Evolutionary conservation across 2,888 invertebrate genomes (phyloP).

Genomic region (Lissonota sp.): DNA sequence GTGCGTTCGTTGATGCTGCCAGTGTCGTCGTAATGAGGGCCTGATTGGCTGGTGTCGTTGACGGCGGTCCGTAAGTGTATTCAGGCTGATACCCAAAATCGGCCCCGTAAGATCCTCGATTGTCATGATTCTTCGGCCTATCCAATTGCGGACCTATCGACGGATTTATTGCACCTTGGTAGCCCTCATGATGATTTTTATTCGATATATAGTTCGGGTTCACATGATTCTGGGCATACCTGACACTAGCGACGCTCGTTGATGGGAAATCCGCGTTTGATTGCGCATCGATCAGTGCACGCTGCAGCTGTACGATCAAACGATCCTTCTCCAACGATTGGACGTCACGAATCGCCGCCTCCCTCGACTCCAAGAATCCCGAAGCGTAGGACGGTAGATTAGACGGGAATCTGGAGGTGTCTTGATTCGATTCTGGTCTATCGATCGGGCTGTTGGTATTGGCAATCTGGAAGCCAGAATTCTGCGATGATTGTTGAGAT

Average conservation of each 20-base stretch:
- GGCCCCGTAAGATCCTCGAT: conserved; percentile 53
- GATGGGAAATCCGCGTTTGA: conserved; percentile 61
- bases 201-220: neutral
- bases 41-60: conserved; percentile 50
- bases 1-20: conserved; percentile 57
- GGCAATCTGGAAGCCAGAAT: conserved; percentile 52
- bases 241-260: conserved; percentile 61
- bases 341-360: conserved; percentile 69
- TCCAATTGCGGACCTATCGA: conserved; percentile 59
- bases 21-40: conserved; percentile 61
- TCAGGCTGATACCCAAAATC: conserved; percentile 69
- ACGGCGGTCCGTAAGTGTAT: conserved; percentile 38
- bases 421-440: conserved; percentile 20
- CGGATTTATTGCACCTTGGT: conserved; percentile 50
- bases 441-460: conserved; percentile 54
- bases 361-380: conserved; percentile 70
- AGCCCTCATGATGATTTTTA: conserved; percentile 39
- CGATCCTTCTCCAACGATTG: conserved; percentile 79
- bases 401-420: conserved; percentile 17
- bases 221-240: conserved; percentile 67
- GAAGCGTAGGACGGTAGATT: conserved; percentile 77
- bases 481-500: conserved; percentile 59
- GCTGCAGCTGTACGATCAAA: conserved; percentile 77
- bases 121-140: conserved; percentile 46
- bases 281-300: conserved; percentile 69